Conservation (phyloP, 2,888 invertebrate genomes). For the Ornithoptera priamus region DNA sequence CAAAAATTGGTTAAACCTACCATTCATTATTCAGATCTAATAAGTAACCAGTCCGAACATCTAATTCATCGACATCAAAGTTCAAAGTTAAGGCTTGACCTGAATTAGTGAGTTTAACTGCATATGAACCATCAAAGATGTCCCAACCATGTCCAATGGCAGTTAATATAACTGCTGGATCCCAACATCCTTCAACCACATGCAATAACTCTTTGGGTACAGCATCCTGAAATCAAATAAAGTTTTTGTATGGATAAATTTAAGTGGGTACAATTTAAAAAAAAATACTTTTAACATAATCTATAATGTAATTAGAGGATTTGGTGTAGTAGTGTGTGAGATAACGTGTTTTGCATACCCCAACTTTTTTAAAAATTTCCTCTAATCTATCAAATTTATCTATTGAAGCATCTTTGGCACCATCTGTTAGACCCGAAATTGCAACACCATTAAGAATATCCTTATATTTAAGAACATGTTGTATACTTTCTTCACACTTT, state of each 20-base stretch:
- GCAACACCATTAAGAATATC: slow-evolving; percentile 85
- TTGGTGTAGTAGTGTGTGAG: too few species aligned
- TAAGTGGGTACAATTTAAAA: too few species aligned
- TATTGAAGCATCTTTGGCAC: slow-evolving; percentile 81
- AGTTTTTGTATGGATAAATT: background rate
- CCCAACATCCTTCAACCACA: slow-evolving; percentile 89
- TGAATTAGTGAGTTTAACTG: slow-evolving; percentile 84
- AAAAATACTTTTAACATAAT: too few species aligned
- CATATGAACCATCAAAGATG: slow-evolving; percentile 93
- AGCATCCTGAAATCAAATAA: slow-evolving; percentile 65
- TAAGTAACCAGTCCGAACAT: slow-evolving; percentile 66
- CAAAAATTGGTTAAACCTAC: slow-evolving; percentile 50
- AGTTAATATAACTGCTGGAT: slow-evolving; percentile 85
- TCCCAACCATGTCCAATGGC: slow-evolving; percentile 90
- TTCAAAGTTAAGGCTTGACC: slow-evolving; percentile 84
- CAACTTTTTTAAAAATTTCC: slow-evolving; percentile 81
- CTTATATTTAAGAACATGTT: slow-evolving; percentile 77
- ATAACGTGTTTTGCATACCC: slow-evolving; percentile 67
- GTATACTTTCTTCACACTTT: slow-evolving; percentile 83
- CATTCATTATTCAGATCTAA: slow-evolving; percentile 79
- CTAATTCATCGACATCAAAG: slow-evolving; percentile 56
- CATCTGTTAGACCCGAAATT: slow-evolving; percentile 90
- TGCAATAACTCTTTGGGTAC: slow-evolving; percentile 85
- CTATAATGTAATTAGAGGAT: too few species aligned
- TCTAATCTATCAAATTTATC: slow-evolving; percentile 72